These are phyloP conservation scores for Cinara cedri DNA, from an alignment of 2,888 invertebrate genomes.

Conservation along the genomic window DNA sequence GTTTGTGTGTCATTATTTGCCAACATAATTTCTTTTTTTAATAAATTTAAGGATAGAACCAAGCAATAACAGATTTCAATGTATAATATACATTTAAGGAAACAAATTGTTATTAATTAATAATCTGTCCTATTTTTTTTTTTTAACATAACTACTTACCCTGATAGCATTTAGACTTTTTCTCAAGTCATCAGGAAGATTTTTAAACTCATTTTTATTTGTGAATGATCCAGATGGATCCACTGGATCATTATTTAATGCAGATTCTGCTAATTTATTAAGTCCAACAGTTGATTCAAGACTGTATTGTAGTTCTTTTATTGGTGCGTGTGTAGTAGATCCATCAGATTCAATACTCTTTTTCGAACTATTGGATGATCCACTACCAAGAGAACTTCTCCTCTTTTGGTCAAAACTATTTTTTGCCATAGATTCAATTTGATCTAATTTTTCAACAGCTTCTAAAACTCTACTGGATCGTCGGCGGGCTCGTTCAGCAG, in stretches of 20 bases:
- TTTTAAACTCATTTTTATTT: slow-evolving; percentile 50
- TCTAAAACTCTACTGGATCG: slow-evolving; percentile 74
- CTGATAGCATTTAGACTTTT: slow-evolving; percentile 58
- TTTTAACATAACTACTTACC: slow-evolving; percentile 52
- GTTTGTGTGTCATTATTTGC: too few species aligned
- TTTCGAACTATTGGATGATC: slow-evolving; percentile 55
- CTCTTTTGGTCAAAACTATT: slow-evolving; percentile 42
- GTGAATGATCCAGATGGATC: slow-evolving; percentile 11
- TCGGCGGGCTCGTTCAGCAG: slow-evolving; percentile 67
- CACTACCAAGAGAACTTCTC: slow-evolving; percentile 47
- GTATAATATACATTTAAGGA: too few species aligned
- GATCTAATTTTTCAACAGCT: slow-evolving; percentile 71
- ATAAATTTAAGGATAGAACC: too few species aligned
- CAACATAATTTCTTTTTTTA: too few species aligned
- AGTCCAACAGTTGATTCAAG: slow-evolving; percentile 61
- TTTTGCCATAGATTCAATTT: slow-evolving; percentile 49
- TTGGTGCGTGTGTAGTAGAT: background rate
- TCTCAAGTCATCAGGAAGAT: slow-evolving; percentile 46
- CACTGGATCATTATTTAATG: slow-evolving; percentile 60
- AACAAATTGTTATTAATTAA: too few species aligned
- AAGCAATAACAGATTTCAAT: too few species aligned
- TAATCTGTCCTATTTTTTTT: background rate
- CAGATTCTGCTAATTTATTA: slow-evolving; percentile 62
- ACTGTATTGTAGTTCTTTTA: slow-evolving; percentile 57
- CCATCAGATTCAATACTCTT: slow-evolving; percentile 58